Conservation (phyloP, 2,888 invertebrate species). For the Hemicrepidius hirtus region DNA sequence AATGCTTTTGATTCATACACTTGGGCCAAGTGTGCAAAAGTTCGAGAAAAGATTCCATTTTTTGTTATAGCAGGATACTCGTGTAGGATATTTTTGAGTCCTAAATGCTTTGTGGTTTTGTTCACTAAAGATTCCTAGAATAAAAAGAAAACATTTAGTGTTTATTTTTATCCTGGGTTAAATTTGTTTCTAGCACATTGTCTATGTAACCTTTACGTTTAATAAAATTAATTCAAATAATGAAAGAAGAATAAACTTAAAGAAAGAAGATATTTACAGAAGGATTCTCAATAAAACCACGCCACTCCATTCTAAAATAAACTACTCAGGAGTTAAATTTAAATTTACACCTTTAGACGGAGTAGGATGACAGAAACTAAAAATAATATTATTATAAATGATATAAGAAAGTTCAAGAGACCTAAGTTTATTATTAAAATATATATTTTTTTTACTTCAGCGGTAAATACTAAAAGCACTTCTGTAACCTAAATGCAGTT, state of each 20-base stretch:
- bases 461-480: too few species aligned
- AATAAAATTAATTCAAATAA: neutral
- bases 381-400: neutral
- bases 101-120: constrained; percentile 71
- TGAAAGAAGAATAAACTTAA: neutral
- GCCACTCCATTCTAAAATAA: constrained; percentile 60
- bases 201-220: constrained; percentile 26
- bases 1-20: constrained; percentile 80
- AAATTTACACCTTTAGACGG: constrained; percentile 9
- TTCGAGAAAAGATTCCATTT: constrained; percentile 76
- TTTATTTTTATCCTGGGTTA: constrained; percentile 10
- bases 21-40: constrained; percentile 80
- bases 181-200: neutral
- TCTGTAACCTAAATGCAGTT: too few species aligned
- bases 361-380: constrained; percentile 9
- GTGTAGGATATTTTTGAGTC: constrained; percentile 77
- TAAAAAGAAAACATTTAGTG: neutral
- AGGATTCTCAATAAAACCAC: constrained; percentile 56
- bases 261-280: constrained; percentile 45
- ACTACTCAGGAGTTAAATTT: constrained; percentile 56
- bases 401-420: too few species aligned
- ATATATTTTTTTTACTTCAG: too few species aligned
- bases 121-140: constrained; percentile 79
- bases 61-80: constrained; percentile 75
- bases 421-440: too few species aligned